Evolutionary conservation across 2,113 vertebrate genomes (phyloP).

Genomic region (Menidia beryllina): DNA sequence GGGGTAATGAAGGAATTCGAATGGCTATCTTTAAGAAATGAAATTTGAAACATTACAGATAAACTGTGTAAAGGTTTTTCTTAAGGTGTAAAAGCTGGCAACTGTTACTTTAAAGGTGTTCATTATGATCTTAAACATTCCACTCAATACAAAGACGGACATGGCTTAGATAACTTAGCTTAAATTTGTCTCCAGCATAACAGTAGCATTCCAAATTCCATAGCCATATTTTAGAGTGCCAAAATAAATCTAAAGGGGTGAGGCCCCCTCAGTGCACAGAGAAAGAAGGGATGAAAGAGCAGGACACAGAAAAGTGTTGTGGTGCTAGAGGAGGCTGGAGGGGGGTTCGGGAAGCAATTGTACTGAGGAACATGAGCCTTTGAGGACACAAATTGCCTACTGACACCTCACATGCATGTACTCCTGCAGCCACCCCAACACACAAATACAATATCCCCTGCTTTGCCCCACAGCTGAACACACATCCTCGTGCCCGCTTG

Average conservation of each 20-base stretch:
- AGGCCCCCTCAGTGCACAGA: constrained; percentile 20
- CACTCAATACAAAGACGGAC: not conserved
- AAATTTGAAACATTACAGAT: not conserved
- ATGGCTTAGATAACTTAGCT: not conserved
- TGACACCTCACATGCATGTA: constrained; percentile 24
- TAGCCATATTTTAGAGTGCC: constrained; percentile 1
- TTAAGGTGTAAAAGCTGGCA: not conserved
- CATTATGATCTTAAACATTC: not conserved
- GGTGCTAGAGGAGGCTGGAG: constrained; percentile 40
- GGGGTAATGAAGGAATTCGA: no score
- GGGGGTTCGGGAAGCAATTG: constrained; percentile 52
- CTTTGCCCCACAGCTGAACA: constrained; percentile 68
- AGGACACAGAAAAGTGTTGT: constrained; percentile 25
- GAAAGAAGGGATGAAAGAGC: constrained; percentile 11
- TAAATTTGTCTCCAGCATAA: not conserved
- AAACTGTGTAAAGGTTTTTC: no score
- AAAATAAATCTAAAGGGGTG: constrained; percentile 2
- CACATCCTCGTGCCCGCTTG: constrained; percentile 61
- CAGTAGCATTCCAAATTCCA: constrained; percentile 4
- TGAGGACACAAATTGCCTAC: constrained; percentile 42
- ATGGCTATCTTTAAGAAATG: not conserved
- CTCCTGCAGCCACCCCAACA: constrained; percentile 10
- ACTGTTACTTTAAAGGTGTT: constrained; percentile 5
- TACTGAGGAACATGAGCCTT: constrained; percentile 44
- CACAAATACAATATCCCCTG: constrained; percentile 9